phyloP scores from a whole-genome alignment of 30 jellyfish, hydroid and myxozoan genomes.

The Pelagia noctiluca region DNA sequence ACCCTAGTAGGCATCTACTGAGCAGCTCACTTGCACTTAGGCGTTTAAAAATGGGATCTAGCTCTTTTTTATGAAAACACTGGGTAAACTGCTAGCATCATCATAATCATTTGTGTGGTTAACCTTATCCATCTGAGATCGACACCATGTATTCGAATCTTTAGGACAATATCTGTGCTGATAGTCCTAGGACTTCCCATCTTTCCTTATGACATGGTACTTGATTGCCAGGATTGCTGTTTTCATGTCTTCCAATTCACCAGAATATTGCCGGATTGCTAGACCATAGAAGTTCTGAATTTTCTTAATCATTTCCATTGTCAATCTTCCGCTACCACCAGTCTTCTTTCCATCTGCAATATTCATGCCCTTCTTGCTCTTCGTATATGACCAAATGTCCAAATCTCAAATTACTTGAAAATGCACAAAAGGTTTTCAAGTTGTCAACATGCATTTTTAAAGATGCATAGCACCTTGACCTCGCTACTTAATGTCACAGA shows the following conservation, averaged over 20 bases:
- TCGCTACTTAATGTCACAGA: no score
- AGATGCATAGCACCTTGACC: no score
- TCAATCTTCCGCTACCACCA: constrained; percentile 24
- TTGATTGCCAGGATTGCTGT: constrained; percentile 17
- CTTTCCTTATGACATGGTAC: constrained; percentile 6
- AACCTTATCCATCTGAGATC: background rate
- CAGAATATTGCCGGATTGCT: background rate
- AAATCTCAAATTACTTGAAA: no score
- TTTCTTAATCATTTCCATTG: background rate
- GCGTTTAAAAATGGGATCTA: background rate
- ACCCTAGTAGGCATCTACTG: background rate
- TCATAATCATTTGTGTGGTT: background rate
- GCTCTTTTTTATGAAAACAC: background rate
- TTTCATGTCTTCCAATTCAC: constrained; percentile 2
- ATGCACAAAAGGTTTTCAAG: no score
- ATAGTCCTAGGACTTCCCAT: background rate
- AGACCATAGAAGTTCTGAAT: background rate
- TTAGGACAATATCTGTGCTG: constrained; percentile 15
- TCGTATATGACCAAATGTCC: no score
- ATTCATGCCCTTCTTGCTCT: constrained; percentile 15
- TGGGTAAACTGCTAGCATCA: background rate
- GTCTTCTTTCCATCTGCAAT: constrained; percentile 22
- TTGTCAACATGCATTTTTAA: no score
- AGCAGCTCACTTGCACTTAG: constrained; percentile 6
- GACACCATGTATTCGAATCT: constrained; percentile 3